Evolutionary conservation across 1,140 invertebrate genomes (phyloP), one percentile per base, ranked within the genome.

Genomic region (Steinernema khuongi): DNA sequence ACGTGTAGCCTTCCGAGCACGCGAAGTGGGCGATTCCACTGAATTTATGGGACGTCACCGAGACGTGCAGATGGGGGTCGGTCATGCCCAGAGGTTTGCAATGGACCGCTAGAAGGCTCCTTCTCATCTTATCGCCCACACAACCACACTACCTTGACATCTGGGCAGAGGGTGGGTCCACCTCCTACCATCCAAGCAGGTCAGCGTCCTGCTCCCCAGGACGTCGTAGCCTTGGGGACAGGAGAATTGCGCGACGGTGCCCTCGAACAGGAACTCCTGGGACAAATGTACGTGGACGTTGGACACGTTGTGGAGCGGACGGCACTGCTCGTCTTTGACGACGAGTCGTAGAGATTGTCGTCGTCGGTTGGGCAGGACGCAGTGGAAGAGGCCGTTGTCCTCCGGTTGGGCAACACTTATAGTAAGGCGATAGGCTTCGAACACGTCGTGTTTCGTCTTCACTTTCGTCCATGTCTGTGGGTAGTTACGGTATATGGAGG

Each of bases 221-320:
- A 94, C 86, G 1, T 90, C 89, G 84, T 92, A 92, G n/a, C 91
- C 91, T 79, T 91, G 91, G n/a, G 89, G 88, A 82, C 92, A 94
- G 1, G 89, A 89, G 85, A 93, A 92, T 68, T 88, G 87, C 19
- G 72, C 77, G 19, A 78, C 73, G 1, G 71, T 78, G 1, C 77
- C 77, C 1, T 68, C 43, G 22, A 77, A 77, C 17, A 77, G 41
- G 26, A 31, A 71, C 7, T 43, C 29, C 26, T 71, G 72, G 0
- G 76, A 77, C 4, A 77, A 41, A 60, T 77, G 68, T 1, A 73
- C 50, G 28, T 75, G 68, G 1, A 77, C 67, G 28, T 75, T 43
- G 30, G 75, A 60, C 0, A 73, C 41, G 31, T 50, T 72, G 31
- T 18, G n/a, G 7, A 77, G 76, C 19, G 41, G 60, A 18, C 44